Conservation (phyloP, 2,888 invertebrate species). For the Ormyrus thymus region DNA sequence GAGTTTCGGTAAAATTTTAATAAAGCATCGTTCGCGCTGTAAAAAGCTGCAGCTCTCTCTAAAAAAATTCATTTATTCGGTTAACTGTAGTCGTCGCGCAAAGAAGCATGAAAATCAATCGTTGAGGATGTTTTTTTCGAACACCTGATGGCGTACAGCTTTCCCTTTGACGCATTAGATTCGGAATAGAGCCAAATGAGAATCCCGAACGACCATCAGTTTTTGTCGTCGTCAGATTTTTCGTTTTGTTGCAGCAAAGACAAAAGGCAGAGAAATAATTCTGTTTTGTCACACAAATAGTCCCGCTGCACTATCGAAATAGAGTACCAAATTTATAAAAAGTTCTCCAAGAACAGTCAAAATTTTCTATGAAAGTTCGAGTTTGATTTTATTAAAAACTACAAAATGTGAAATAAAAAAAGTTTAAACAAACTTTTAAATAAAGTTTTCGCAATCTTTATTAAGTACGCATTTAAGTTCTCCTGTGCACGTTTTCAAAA, state of each 20-base stretch:
- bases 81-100: neutral
- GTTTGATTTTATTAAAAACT: neutral
- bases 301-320: no score
- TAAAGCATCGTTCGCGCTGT: no score
- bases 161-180: slow-evolving; percentile 17
- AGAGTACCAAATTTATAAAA: neutral
- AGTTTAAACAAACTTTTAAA: neutral
- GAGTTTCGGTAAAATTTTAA: no score
- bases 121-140: slow-evolving; percentile 27
- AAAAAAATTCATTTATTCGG: no score
- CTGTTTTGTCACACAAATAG: neutral
- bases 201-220: neutral
- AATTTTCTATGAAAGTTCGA: neutral
- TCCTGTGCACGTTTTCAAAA: no score
- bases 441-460: no score
- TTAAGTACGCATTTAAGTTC: no score
- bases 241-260: neutral
- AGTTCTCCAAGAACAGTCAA: slow-evolving; percentile 7
- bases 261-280: neutral
- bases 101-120: slow-evolving; percentile 59
- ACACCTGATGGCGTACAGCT: neutral
- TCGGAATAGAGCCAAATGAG: neutral
- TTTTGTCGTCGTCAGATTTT: neutral
- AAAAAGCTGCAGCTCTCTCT: no score
- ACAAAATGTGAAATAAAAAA: neutral